These are phyloP conservation scores for Brachionus rubens DNA, from an alignment of 1,140 invertebrate species.

Conservation along the genomic window DNA sequence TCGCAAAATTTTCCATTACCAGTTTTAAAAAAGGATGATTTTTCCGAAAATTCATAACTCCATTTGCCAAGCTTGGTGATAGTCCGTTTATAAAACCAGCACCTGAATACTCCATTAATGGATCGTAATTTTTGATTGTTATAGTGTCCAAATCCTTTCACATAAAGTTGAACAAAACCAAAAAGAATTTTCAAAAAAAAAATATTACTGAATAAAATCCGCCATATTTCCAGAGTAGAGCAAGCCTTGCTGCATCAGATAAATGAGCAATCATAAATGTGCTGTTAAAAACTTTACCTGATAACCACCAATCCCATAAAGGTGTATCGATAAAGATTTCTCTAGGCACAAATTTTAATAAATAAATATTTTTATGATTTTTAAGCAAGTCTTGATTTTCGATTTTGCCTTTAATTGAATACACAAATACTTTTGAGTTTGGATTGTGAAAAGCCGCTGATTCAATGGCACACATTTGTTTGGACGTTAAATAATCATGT, in stretches of 20 bases:
- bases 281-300: background rate
- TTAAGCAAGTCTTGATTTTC: background rate
- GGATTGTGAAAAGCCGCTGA: background rate
- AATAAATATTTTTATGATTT: background rate
- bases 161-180: too few relatives aligned
- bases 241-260: background rate
- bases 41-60: background rate
- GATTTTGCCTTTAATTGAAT: background rate
- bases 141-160: background rate
- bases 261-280: background rate
- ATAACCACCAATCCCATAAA: background rate
- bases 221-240: background rate
- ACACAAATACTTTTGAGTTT: background rate
- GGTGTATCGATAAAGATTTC: background rate
- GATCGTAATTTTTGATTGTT: background rate
- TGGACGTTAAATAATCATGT: background rate
- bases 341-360: background rate
- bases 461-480: slow-evolving; percentile 7
- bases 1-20: background rate
- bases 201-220: background rate
- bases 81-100: background rate
- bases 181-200: too few relatives aligned
- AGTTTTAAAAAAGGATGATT: background rate
- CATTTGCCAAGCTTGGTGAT: background rate
- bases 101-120: background rate